Evolutionary conservation across 2,797 vertebrate genomes (phyloP).

Genomic region (Poeciliopsis paucimaculata): DNA sequence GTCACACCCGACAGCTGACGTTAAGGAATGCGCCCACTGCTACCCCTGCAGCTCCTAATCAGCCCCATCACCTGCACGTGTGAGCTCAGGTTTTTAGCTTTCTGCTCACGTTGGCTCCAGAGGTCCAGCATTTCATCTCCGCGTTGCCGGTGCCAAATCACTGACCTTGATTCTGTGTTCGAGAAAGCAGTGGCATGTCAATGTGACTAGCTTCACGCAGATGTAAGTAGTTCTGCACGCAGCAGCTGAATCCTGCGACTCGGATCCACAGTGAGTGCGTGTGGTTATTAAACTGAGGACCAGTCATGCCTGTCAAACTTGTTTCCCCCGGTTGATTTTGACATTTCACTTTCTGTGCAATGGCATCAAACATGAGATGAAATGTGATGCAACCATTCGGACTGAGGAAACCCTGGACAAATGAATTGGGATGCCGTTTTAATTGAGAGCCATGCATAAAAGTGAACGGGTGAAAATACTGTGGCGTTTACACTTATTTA

Average conservation of each 20-base stretch:
- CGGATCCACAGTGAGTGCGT: neutral
- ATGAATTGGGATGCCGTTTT: too few relatives aligned
- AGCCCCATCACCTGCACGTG: neutral
- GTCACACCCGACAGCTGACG: conserved; percentile 2
- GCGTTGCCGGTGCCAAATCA: neutral
- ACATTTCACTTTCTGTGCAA: too few relatives aligned
- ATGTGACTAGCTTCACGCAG: neutral
- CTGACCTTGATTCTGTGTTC: neutral
- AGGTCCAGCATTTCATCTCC: neutral
- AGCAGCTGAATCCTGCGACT: neutral
- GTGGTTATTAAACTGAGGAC: neutral
- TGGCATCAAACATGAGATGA: too few relatives aligned
- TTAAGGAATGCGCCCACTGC: neutral
- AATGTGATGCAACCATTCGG: too few relatives aligned
- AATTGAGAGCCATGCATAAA: too few relatives aligned
- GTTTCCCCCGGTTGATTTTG: too few relatives aligned
- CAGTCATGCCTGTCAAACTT: neutral
- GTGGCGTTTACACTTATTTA: too few relatives aligned
- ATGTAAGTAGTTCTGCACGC: neutral
- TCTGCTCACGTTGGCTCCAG: neutral
- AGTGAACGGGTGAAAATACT: too few relatives aligned
- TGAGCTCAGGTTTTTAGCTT: neutral
- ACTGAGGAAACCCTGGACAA: too few relatives aligned
- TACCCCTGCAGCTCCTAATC: neutral
- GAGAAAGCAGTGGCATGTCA: neutral